A percentile compares a stretch with the other conserved stretches of the same genome.
These are phyloP conservation scores for Sciurus niger DNA, from an alignment of 2,113 vertebrate genomes.

Conservation along the genomic window DNA sequence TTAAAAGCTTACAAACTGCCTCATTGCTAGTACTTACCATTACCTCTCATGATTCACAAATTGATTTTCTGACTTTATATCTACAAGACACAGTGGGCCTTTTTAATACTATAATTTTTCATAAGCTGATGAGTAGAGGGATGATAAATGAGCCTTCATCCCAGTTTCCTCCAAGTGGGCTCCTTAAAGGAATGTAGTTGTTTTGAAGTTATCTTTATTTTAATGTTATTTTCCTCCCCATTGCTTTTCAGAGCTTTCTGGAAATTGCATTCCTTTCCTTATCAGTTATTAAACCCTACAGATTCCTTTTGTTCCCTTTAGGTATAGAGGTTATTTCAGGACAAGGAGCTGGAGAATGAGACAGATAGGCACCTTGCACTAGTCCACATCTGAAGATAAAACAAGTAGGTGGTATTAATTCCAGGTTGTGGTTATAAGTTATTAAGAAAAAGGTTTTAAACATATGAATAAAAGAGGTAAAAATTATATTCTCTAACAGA, in stretches of 20 bases:
- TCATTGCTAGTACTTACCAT: conserved; percentile 74
- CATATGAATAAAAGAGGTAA: neutral
- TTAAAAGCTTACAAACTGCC: conserved; percentile 54
- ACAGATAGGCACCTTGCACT: neutral
- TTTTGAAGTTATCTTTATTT: conserved; percentile 78
- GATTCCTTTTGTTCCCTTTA: conserved; percentile 68
- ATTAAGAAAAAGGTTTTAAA: conserved; percentile 38
- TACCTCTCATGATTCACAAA: conserved; percentile 81
- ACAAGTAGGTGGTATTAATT: neutral
- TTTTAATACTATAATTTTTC: conserved; percentile 83
- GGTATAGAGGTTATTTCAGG: conserved; percentile 40
- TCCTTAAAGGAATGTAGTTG: conserved; percentile 74
- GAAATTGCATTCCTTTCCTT: conserved; percentile 73
- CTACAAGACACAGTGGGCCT: conserved; percentile 79
- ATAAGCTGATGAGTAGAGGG: conserved; percentile 80
- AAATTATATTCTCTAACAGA: neutral
- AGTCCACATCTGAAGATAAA: neutral
- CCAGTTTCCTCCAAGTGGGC: conserved; percentile 55
- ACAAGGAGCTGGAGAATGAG: conserved; percentile 21
- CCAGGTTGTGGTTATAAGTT: conserved; percentile 38
- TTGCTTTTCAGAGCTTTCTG: conserved; percentile 57
- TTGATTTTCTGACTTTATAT: conserved; percentile 86
- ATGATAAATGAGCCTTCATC: conserved; percentile 82
- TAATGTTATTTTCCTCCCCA: conserved; percentile 67
- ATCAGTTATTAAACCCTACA: conserved; percentile 73